Conservation (phyloP, 1,140 invertebrate genomes). For the Camponotus vicinus region DNA sequence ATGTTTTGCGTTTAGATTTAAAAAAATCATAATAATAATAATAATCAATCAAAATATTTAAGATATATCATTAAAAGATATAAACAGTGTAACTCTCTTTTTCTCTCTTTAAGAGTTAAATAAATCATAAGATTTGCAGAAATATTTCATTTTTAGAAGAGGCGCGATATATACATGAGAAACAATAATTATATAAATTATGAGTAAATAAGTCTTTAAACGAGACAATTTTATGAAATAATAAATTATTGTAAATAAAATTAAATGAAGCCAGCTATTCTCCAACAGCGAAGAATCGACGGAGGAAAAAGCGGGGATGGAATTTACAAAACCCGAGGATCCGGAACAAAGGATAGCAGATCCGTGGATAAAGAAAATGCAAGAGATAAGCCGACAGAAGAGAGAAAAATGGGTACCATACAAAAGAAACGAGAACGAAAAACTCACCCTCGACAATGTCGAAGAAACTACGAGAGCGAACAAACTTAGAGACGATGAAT, state of each 20-base stretch:
- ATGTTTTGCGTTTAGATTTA: background rate
- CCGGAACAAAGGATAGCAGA: slow-evolving; percentile 36
- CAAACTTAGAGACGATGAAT: slow-evolving; percentile 39
- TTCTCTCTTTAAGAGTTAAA: background rate
- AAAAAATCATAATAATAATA: background rate
- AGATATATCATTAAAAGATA: background rate
- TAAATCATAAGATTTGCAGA: background rate
- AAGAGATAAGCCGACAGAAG: slow-evolving; percentile 59
- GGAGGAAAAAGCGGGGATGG: slow-evolving; percentile 48
- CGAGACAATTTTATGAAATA: background rate
- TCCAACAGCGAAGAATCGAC: slow-evolving; percentile 11
- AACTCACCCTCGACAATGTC: slow-evolving; percentile 50
- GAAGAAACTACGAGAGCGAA: slow-evolving; percentile 49
- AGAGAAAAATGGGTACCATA: slow-evolving; percentile 65
- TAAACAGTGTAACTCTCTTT: background rate
- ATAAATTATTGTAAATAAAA: slow-evolving; percentile 18
- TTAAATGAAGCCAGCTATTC: background rate
- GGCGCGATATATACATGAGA: background rate
- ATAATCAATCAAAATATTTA: background rate
- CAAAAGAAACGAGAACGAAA: slow-evolving; percentile 31
- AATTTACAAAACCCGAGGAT: slow-evolving; percentile 57
- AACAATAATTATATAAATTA: slow-evolving; percentile 12
- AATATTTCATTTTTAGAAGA: background rate
- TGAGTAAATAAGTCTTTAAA: background rate
- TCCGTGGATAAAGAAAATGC: slow-evolving; percentile 67